These are phyloP conservation scores for Propithecus perrieri DNA, from an alignment of 2,797 vertebrate species.

Conservation along the genomic window DNA sequence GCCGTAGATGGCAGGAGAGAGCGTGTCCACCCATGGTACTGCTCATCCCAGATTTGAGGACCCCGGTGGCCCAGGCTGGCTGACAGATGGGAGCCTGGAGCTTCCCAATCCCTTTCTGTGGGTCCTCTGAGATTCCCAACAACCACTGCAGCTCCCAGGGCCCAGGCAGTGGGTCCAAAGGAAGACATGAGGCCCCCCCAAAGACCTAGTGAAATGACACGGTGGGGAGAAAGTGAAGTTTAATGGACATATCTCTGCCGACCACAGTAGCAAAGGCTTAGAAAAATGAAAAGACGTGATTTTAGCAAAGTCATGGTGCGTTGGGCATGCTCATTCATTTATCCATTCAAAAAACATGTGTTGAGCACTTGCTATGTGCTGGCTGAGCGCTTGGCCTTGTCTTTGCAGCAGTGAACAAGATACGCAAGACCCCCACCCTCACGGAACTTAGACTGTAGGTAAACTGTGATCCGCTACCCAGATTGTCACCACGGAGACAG, in stretches of 20 bases:
- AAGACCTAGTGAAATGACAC: not conserved
- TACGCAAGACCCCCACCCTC: not conserved
- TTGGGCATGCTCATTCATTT: accelerated
- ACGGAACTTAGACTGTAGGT: not conserved
- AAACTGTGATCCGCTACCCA: not conserved
- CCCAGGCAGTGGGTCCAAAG: not conserved
- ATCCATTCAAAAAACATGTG: not conserved
- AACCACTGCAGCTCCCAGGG: not conserved
- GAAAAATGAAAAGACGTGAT: not conserved
- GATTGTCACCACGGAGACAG: not conserved
- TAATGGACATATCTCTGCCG: not conserved
- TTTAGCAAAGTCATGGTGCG: not conserved
- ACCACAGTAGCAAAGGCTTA: no score
- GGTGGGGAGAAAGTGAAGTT: not conserved
- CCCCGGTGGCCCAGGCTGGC: not conserved
- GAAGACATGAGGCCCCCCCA: not conserved
- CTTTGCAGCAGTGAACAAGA: not conserved
- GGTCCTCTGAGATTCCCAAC: no score
- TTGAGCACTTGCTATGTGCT: not conserved
- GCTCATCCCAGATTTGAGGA: not conserved
- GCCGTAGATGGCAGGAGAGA: accelerated
- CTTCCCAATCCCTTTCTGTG: not conserved
- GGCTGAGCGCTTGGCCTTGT: not conserved
- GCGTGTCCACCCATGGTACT: no score
- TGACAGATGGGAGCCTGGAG: not conserved